A percentile compares a stretch with the other conserved stretches of the same genome.
Conservation (phyloP, 2,113 vertebrate species). For the Lathamus discolor region DNA sequence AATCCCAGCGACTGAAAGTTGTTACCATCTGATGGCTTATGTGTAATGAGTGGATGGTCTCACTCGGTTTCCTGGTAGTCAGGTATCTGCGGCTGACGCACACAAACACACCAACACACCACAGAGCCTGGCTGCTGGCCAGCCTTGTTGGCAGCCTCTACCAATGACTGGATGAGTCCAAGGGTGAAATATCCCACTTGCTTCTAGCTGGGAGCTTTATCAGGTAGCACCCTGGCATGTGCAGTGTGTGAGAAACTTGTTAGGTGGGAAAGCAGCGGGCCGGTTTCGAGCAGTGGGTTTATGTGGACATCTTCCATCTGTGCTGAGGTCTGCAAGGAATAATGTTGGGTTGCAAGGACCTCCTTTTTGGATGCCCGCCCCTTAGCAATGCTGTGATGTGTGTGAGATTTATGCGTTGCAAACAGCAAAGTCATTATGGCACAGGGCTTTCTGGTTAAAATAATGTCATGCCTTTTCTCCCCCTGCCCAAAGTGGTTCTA, state of each 20-base stretch:
- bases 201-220: not conserved
- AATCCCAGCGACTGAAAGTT: conserved; percentile 59
- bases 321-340: not conserved
- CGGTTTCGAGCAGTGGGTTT: not conserved
- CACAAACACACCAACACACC: conserved; percentile 29
- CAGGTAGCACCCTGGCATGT: not conserved
- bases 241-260: not conserved
- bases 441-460: not conserved
- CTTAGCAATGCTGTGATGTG: not conserved
- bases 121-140: not conserved
- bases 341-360: not conserved
- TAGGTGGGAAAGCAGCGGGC: not conserved
- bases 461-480: not conserved
- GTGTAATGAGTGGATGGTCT: conserved; percentile 47
- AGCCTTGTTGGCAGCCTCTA: conserved; percentile 2
- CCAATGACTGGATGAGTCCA: not conserved
- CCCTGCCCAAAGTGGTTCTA: not conserved
- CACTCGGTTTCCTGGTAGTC: conserved; percentile 60
- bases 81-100: conserved; percentile 44
- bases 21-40: conserved; percentile 66
- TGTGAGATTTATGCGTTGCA: not conserved
- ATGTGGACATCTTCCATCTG: not conserved
- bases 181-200: not conserved
- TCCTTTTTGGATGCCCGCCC: not conserved
- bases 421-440: not conserved